phyloP scores from a whole-genome alignment of 2,797 vertebrate species.

The Allobates femoralis region DNA sequence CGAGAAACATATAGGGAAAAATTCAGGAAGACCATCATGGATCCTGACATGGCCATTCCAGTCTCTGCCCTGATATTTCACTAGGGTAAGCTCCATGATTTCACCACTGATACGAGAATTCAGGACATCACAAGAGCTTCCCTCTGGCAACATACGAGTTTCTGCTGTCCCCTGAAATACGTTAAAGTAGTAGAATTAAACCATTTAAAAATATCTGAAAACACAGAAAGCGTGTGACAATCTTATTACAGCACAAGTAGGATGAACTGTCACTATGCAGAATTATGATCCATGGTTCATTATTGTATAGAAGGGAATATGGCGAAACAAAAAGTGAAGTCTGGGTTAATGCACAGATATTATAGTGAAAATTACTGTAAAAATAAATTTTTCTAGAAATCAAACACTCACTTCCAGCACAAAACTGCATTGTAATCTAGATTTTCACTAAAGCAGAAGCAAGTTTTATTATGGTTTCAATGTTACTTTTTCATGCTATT shows the following conservation, averaged over 20 bases:
- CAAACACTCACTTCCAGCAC: too few species aligned
- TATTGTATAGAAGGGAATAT: neutral
- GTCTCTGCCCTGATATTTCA: conserved; percentile 89
- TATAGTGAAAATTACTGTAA: too few species aligned
- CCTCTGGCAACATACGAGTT: conserved; percentile 80
- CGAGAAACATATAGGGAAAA: conserved; percentile 81
- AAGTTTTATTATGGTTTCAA: too few species aligned
- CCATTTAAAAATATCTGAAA: neutral
- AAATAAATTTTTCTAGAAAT: too few species aligned
- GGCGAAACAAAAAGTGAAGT: too few species aligned
- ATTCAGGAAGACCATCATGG: conserved; percentile 78
- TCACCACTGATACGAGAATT: conserved; percentile 84
- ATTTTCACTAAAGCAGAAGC: too few species aligned
- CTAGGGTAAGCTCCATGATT: conserved; percentile 86
- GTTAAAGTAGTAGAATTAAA: neutral
- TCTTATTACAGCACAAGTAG: neutral
- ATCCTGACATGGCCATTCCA: conserved; percentile 89
- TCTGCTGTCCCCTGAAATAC: conserved; percentile 83
- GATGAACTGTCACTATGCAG: neutral
- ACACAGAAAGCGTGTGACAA: neutral
- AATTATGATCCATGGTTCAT: neutral
- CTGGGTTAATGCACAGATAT: too few species aligned
- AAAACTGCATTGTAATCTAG: too few species aligned
- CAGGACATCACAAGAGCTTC: conserved; percentile 83
- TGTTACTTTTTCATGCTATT: too few species aligned